Percentiles rank a stretch among this genome's conserved stretches.
phyloP scores from a whole-genome alignment of 1,140 invertebrate species.

The Parasteatoda tepidariorum region DNA sequence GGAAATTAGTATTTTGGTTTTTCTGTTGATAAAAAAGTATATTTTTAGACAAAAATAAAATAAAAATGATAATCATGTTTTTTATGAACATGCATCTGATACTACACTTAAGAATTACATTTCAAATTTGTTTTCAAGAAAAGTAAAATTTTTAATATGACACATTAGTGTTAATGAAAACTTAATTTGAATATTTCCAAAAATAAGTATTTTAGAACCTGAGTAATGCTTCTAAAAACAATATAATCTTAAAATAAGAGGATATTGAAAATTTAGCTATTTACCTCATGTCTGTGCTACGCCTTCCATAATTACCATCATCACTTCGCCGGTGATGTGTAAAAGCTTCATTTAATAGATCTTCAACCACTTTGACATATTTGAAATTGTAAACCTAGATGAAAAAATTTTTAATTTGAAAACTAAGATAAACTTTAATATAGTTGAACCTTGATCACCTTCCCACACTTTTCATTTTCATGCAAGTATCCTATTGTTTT shows the following conservation, averaged over 20 bases:
- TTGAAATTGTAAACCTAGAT: conserved; percentile 68
- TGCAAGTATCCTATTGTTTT: too few species aligned
- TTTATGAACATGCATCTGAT: too few species aligned
- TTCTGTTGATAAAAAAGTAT: too few species aligned
- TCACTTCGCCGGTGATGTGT: conserved; percentile 85
- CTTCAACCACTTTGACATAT: conserved; percentile 90
- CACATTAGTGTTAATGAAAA: neutral
- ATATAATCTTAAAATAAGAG: neutral
- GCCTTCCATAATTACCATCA: conserved; percentile 80
- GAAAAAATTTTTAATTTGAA: neutral
- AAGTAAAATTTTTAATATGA: too few species aligned
- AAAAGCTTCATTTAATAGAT: conserved; percentile 85
- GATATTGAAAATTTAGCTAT: neutral
- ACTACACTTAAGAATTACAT: too few species aligned
- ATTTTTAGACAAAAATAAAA: too few species aligned
- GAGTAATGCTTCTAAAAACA: too few species aligned
- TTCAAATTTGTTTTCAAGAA: too few species aligned
- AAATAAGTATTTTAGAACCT: neutral
- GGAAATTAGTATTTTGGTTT: too few species aligned
- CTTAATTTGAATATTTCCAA: neutral
- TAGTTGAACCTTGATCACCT: neutral
- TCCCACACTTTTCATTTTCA: neutral
- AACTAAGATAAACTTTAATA: neutral
- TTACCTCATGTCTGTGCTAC: conserved; percentile 68
- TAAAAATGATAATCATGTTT: too few species aligned